Evolutionary conservation across 2,888 invertebrate species (phyloP), one percentile per base, ranked within the genome.

Genomic region (Fragum sueziense): DNA sequence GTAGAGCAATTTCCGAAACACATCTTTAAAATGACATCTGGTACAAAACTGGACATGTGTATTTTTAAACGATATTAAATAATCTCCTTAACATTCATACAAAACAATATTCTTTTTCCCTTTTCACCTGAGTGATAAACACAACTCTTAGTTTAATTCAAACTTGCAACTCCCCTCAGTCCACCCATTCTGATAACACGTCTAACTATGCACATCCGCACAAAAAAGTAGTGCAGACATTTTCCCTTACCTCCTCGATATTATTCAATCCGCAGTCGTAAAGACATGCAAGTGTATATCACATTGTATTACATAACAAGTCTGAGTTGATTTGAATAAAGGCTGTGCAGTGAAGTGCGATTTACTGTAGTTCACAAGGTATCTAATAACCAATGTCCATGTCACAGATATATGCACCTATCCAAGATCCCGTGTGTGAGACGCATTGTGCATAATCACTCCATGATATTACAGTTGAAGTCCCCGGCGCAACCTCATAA

Each of bases 121-220:
- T 33, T 14, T 37, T 31, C 68, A 70, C 62, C 76, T 80, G 80
- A 73, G 65, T 70, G 52, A 77, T 62, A 71, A 57, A 76, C 76
- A 59, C 72, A 78, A 57, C 54, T 72, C 41, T 29, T 51, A 57
- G 25, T 33, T 75, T 69, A 75, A 70, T 62, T 68, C 75, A 78
- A 69, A 75, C 73, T 59, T 51, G 57, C 65, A 67, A 65, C 78
- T 47, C 82, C 82, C 82, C 78, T 78, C 76, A 73, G 65, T 75
- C 75, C 82, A 75, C 82, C 82, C 82, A 76, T 78, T 82, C 75
- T 51, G 70, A 75, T 65, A 67, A 74, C 70, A 61, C 73, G 37
- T 76, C 70, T 62, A 75, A 78, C 75, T 82, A 76, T 82, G 82
- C 78, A 79, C 82, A 78, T 82, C 82, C 82, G 82, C 82, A 65